Conservation (phyloP, 2,113 vertebrate genomes). For the Piaya cayana region DNA sequence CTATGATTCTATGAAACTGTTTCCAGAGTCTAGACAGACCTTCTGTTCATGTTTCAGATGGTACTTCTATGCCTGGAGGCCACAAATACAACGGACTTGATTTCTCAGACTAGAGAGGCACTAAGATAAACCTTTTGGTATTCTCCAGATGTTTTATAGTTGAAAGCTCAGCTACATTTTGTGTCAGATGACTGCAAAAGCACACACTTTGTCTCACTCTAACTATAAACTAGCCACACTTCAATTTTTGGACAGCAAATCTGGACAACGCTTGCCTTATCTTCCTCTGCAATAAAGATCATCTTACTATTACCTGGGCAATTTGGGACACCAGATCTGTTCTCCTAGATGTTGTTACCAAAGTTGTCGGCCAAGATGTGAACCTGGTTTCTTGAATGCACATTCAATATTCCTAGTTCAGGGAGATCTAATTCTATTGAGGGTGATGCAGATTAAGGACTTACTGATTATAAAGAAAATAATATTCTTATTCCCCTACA, state of each 20-base stretch:
- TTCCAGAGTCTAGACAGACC: neutral
- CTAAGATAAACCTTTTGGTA: neutral
- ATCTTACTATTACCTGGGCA: neutral
- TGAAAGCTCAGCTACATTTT: neutral
- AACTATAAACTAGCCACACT: neutral
- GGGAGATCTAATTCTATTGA: neutral
- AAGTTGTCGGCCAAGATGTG: neutral
- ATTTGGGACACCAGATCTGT: neutral
- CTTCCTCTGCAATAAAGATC: neutral
- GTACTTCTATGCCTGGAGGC: neutral
- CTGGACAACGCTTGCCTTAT: neutral
- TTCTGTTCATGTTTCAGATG: neutral
- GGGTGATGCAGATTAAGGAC: neutral
- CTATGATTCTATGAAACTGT: no score
- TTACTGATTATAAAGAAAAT: neutral
- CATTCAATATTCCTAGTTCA: neutral
- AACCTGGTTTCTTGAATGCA: neutral
- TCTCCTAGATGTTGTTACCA: neutral
- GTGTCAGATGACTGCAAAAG: neutral
- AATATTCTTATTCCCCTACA: neutral
- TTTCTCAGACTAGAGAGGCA: neutral
- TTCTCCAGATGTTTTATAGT: slow-evolving; percentile 23
- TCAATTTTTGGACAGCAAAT: neutral
- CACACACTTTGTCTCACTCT: neutral
- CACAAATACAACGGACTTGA: neutral